Evolutionary conservation across 2,888 invertebrate genomes (phyloP).

Genomic region (Pemphredon lugubris): DNA sequence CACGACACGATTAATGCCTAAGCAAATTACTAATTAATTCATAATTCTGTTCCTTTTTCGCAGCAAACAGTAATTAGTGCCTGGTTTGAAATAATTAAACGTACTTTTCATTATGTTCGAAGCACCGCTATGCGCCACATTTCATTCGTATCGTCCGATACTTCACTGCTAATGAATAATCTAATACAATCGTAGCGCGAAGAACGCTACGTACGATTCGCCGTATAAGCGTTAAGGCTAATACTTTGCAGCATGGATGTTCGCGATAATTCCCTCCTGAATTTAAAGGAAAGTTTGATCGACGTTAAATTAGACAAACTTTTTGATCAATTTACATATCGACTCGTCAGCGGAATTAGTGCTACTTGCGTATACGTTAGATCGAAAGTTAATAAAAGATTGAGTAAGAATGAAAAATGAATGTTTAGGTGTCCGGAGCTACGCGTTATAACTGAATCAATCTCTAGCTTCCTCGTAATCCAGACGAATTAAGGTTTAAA

Average conservation of each 20-base stretch:
- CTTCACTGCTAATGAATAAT: constrained; percentile 41
- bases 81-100: background rate
- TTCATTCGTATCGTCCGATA: constrained; percentile 24
- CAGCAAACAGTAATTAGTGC: background rate
- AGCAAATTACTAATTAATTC: constrained; percentile 9
- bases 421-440: background rate
- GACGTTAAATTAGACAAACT: too few species aligned
- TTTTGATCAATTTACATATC: background rate
- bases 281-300: too few species aligned
- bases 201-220: constrained; percentile 30
- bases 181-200: constrained; percentile 35
- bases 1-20: constrained; percentile 39
- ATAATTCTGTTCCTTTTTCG: constrained; percentile 11
- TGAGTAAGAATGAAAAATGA: background rate
- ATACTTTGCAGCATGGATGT: constrained; percentile 50
- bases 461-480: background rate
- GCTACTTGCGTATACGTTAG: background rate
- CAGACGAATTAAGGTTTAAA: constrained; percentile 15
- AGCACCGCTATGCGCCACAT: constrained; percentile 16
- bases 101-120: background rate
- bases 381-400: constrained; percentile 9
- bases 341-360: background rate
- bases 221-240: constrained; percentile 46
- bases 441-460: background rate
- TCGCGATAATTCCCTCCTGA: too few species aligned